Evolutionary conservation across 2,888 invertebrate genomes (phyloP), one percentile per base, ranked within the genome.

Genomic region (Metallyticus violacea): DNA sequence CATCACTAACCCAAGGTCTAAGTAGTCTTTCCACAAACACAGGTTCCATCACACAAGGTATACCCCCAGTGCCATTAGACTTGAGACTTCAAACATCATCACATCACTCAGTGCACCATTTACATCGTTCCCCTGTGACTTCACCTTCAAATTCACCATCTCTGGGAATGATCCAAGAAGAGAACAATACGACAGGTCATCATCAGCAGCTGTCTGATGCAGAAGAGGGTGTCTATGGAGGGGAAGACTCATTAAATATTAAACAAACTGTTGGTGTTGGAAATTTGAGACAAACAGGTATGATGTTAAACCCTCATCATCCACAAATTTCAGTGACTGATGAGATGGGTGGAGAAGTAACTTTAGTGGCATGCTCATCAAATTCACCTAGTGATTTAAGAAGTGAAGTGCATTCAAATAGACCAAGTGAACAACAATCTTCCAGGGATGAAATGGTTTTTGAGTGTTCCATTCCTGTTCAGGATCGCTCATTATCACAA

Each of bases 321-420:
- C 98, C 98, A 0, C 97, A 97, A 91, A 98, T 98, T 88, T 98
- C 97, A 89, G 94, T 98, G 9, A 98, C 98, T 0, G 98, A 98
- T 91, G 97, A 98, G 85, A 93, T 97, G 85, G 98, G 98, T 0
- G 96, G 96, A 6, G 96, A 97, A 91, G 95, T 97, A 0, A 97
- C 97, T 0, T 90, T 97, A 2, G 95, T 97, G 0, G 96, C 96
- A 0, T 93, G 94, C 86, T 94, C 94, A 2, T 96, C 96, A 0
- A 96, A 96, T 9, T 80, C 86, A 0, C 96, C 96, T 0, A 94
- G 95, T 88, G 95, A 95, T 88, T 95, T 95, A 81, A 94, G 77
- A 22, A 83, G 95, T 92, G 95, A 96, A 85, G 0, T 94, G 94
- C 87, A 91, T 86, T 91, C 91, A 2, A 81, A 82, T 27, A n/a